Evolutionary conservation across 2,113 vertebrate species (phyloP).

Genomic region (Python bivittatus): DNA sequence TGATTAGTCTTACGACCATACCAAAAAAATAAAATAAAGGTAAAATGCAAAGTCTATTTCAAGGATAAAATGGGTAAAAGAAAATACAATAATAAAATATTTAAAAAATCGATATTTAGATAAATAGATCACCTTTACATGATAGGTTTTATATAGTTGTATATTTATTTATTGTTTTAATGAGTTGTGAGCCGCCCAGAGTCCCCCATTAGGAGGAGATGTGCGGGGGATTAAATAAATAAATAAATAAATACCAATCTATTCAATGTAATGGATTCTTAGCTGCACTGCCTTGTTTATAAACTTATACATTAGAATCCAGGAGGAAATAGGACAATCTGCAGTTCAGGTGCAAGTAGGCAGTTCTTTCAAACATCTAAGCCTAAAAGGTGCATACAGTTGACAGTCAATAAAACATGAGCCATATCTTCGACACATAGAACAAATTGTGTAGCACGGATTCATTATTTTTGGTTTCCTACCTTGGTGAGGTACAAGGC

Average conservation of each 20-base stretch:
- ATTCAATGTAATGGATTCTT: not conserved
- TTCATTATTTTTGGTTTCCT: not conserved
- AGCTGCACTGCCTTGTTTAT: not conserved
- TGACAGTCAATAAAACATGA: not conserved
- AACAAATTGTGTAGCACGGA: not conserved
- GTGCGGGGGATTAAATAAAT: too few relatives aligned
- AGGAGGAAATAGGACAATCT: not conserved
- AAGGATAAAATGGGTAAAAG: not conserved
- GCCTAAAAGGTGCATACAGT: not conserved
- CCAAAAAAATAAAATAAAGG: not conserved
- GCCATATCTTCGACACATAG: not conserved
- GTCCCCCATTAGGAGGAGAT: too few relatives aligned
- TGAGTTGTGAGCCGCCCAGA: too few relatives aligned
- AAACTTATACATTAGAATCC: not conserved
- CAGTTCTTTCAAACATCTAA: not conserved
- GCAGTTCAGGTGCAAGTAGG: not conserved
- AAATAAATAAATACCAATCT: too few relatives aligned
- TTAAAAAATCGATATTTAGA: not conserved
- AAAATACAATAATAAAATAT: not conserved
- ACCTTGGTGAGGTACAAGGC: not conserved
- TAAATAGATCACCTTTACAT: not conserved
- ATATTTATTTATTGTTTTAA: too few relatives aligned
- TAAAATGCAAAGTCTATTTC: not conserved
- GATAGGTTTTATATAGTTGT: too few relatives aligned
- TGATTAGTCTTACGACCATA: not conserved